Conservation (phyloP, 2,113 vertebrate genomes). For the Thymallus thymallus region DNA sequence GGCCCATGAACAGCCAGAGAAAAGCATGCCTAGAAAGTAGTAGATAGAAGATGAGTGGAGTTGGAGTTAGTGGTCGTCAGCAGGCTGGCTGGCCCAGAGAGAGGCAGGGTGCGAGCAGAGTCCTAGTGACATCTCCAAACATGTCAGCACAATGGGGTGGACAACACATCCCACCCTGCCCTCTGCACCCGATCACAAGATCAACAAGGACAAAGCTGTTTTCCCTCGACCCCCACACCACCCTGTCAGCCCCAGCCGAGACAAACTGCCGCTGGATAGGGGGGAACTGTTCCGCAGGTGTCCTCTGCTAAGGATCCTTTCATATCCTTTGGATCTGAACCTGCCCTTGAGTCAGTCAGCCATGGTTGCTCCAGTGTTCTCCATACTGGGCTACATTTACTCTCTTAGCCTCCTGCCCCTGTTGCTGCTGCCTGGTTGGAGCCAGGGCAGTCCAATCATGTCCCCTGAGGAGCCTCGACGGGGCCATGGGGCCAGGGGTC, state of each 20-base stretch:
- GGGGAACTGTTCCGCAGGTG: conserved; percentile 37
- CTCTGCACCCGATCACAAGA: conserved; percentile 69
- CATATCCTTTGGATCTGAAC: conserved; percentile 42
- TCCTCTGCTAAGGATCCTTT: conserved; percentile 36
- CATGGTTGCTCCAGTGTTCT: conserved; percentile 59
- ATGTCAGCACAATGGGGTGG: conserved; percentile 74
- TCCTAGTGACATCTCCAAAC: conserved; percentile 73
- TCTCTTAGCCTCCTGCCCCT: conserved; percentile 49
- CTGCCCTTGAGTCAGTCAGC: conserved; percentile 30
- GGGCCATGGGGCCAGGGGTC: conserved; percentile 66
- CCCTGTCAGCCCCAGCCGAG: conserved; percentile 48
- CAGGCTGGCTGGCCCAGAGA: conserved; percentile 41
- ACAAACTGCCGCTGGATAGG: conserved; percentile 28
- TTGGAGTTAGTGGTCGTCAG: conserved; percentile 44
- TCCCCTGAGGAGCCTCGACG: conserved; percentile 70
- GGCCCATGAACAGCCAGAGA: background rate
- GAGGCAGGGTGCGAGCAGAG: conserved; percentile 60
- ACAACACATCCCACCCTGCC: conserved; percentile 72
- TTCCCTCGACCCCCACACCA: conserved; percentile 55
- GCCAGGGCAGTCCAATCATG: conserved; percentile 77
- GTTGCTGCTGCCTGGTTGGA: conserved; percentile 58
- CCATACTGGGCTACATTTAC: conserved; percentile 39
- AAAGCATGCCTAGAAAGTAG: conserved; percentile 45
- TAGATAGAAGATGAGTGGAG: conserved; percentile 45
- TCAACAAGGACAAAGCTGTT: conserved; percentile 71